phyloP scores from a whole-genome alignment of 2,113 vertebrate species.

The Daboia siamensis region DNA sequence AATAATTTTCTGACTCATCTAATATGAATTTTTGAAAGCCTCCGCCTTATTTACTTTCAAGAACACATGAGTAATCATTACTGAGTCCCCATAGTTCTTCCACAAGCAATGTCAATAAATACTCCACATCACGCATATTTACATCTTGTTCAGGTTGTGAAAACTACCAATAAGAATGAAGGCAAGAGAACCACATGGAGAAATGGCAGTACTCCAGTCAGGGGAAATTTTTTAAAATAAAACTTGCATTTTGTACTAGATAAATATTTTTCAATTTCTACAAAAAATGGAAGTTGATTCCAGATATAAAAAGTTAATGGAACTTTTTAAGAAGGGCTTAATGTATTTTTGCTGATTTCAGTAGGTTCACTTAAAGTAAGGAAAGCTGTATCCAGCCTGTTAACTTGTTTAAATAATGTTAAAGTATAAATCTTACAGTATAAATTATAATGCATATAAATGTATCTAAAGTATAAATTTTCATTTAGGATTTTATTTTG shows the following conservation, averaged over 20 bases:
- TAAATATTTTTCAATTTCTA: conserved; percentile 39
- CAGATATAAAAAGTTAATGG: neutral
- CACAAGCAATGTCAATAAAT: conserved; percentile 52
- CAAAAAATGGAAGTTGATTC: conserved; percentile 15
- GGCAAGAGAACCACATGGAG: neutral
- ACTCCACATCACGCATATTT: conserved; percentile 48
- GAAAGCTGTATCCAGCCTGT: neutral
- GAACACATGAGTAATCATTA: conserved; percentile 59
- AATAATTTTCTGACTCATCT: conserved; percentile 62
- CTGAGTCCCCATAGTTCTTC: conserved; percentile 44
- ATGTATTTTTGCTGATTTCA: neutral
- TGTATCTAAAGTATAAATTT: neutral
- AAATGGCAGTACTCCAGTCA: neutral
- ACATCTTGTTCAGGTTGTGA: conserved; percentile 46
- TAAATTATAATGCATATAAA: neutral
- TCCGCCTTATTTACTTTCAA: conserved; percentile 57
- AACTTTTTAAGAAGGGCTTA: neutral
- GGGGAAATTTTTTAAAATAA: conserved; percentile 24
- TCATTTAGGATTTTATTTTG: conserved; percentile 49
- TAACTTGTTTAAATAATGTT: neutral
- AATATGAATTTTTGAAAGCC: conserved; percentile 54
- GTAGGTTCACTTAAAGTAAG: neutral
- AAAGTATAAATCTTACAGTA: conserved; percentile 47
- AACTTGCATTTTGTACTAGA: conserved; percentile 39
- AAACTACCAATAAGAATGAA: neutral